phyloP scores from a whole-genome alignment of 1,140 invertebrate species.

The Aphelinus certus region DNA sequence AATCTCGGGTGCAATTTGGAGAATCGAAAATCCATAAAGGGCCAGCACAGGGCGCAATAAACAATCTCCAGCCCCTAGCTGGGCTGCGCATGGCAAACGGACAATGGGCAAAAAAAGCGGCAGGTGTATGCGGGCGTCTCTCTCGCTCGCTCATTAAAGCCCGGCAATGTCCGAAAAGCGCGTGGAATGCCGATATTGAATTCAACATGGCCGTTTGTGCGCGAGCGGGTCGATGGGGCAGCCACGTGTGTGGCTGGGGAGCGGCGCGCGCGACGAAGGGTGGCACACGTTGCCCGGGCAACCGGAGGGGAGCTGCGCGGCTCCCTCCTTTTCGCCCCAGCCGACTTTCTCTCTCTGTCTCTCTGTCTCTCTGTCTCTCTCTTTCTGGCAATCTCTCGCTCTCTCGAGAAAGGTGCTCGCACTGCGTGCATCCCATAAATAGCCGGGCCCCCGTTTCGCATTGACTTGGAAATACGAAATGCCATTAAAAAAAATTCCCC shows the following conservation, averaged over 20 bases:
- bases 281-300: slow-evolving; percentile 63
- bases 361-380: background rate
- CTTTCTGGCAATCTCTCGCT: background rate
- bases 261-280: slow-evolving; percentile 50
- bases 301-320: slow-evolving; percentile 61
- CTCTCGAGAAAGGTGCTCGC: slow-evolving; percentile 18
- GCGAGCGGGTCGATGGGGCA: slow-evolving; percentile 23
- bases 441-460: background rate
- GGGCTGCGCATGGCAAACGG: slow-evolving; percentile 2
- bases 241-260: slow-evolving; percentile 34
- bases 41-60: slow-evolving; percentile 15
- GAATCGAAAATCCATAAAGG: slow-evolving; percentile 34
- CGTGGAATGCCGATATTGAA: slow-evolving; percentile 65
- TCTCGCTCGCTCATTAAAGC: slow-evolving; percentile 46
- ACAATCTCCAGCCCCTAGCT: slow-evolving; percentile 8
- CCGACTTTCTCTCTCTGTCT: slow-evolving; percentile 42
- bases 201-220: slow-evolving; percentile 64
- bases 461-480: slow-evolving; percentile 25
- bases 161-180: slow-evolving; percentile 57
- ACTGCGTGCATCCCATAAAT: slow-evolving; percentile 47
- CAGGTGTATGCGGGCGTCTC: background rate
- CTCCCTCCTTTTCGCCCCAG: slow-evolving; percentile 59
- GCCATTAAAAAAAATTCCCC: slow-evolving; percentile 34
- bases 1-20: slow-evolving; percentile 26
- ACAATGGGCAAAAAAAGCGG: background rate